Evolutionary conservation across 2,113 vertebrate genomes (phyloP).

Genomic region (Ceratotherium simum): DNA sequence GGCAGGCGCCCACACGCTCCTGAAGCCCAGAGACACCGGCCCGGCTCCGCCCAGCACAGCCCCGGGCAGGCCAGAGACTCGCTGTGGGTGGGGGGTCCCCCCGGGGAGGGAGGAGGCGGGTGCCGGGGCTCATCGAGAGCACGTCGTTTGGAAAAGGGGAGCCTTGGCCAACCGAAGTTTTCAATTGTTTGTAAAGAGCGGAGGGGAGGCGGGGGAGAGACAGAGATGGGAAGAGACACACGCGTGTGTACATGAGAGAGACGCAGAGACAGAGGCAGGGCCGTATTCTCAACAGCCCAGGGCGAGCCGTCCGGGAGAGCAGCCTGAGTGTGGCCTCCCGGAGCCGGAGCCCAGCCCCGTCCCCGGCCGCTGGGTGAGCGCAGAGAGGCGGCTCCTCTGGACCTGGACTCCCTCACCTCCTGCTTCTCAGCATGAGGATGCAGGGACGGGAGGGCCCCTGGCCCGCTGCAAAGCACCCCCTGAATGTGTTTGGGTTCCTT

Average conservation of each 20-base stretch:
- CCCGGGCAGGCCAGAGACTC: accelerated
- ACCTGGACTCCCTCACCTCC: neutral
- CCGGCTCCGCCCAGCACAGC: neutral
- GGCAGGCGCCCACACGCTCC: neutral
- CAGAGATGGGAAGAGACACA: neutral
- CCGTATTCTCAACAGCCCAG: no score
- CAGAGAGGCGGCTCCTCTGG: neutral
- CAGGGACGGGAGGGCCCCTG: neutral
- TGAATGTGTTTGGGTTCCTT: neutral
- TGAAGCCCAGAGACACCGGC: neutral
- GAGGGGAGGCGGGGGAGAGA: neutral
- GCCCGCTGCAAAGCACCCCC: neutral
- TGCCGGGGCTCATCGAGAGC: neutral
- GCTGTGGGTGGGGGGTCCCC: no score
- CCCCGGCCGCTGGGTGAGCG: neutral
- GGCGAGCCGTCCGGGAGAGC: neutral
- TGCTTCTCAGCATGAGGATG: no score
- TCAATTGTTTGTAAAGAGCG: neutral
- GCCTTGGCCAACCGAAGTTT: neutral
- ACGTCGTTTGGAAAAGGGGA: neutral
- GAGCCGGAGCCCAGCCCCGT: neutral
- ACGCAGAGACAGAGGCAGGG: no score
- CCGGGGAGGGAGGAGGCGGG: neutral
- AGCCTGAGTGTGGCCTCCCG: neutral
- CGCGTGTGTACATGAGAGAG: no score